Evolutionary conservation across 2,888 invertebrate genomes (phyloP).

Genomic region (Bhutanitis thaidina): DNA sequence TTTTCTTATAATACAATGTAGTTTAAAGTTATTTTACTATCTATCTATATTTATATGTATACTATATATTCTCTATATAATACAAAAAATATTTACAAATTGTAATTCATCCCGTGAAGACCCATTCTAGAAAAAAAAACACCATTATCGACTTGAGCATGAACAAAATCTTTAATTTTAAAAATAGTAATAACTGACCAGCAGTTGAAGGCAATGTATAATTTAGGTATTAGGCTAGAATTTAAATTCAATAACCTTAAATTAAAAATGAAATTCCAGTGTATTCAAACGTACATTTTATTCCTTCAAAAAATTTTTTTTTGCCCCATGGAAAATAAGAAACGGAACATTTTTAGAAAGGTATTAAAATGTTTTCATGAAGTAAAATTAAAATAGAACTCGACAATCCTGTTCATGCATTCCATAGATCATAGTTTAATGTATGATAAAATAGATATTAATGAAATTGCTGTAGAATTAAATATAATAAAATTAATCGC

Average conservation of each 20-base stretch:
- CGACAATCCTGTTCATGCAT: conserved; percentile 16
- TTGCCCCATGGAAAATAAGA: no score
- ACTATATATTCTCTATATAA: conserved; percentile 68
- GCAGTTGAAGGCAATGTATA: conserved; percentile 7
- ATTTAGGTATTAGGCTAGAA: no score
- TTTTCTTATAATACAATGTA: conserved; percentile 75
- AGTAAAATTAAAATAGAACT: neutral
- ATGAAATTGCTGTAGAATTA: conserved; percentile 36
- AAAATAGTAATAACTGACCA: conserved; percentile 12
- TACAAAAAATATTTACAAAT: conserved; percentile 75
- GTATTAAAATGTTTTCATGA: no score
- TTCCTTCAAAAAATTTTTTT: no score
- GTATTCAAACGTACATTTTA: no score
- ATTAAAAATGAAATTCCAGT: no score
- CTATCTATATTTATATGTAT: conserved; percentile 74
- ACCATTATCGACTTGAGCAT: conserved; percentile 22
- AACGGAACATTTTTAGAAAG: no score
- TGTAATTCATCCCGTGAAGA: conserved; percentile 65
- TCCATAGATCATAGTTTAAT: conserved; percentile 31
- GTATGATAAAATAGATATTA: conserved; percentile 25
- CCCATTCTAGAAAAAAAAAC: conserved; percentile 51
- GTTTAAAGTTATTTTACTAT: conserved; percentile 76
- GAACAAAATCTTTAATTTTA: conserved; percentile 10
- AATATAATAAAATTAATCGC: conserved; percentile 32
- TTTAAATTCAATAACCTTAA: no score